These are phyloP conservation scores for Blastobasis adustella DNA, from an alignment of 2,888 invertebrate genomes.

Conservation along the genomic window DNA sequence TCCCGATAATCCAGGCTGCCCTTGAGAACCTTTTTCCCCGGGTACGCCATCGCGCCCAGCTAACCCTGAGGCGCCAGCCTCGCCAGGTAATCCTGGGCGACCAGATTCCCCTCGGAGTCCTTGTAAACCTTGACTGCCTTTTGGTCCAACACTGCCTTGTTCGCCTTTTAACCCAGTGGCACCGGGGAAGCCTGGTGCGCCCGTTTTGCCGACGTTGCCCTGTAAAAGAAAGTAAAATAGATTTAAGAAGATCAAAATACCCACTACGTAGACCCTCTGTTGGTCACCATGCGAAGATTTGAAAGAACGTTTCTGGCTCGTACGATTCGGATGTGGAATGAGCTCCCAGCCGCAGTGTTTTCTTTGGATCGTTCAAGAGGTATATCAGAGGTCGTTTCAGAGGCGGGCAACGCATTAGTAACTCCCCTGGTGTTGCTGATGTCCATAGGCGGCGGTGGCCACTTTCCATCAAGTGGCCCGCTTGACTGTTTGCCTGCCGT, in stretches of 20 bases:
- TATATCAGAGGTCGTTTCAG: too few species aligned
- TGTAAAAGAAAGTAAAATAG: conserved; percentile 25
- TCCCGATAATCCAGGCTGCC: conserved; percentile 81
- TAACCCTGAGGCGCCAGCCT: conserved; percentile 82
- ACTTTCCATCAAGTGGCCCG: too few species aligned
- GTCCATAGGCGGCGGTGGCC: too few species aligned
- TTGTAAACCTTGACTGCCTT: conserved; percentile 88
- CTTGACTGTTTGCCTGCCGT: too few species aligned
- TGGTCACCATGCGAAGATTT: too few species aligned
- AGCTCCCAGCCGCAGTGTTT: too few species aligned
- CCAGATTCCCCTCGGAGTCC: conserved; percentile 89
- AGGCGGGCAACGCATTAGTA: too few species aligned
- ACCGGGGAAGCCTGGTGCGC: conserved; percentile 90
- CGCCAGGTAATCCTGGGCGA: conserved; percentile 84
- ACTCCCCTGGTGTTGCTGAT: too few species aligned
- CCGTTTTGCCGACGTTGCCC: conserved; percentile 88
- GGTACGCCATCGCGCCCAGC: conserved; percentile 87
- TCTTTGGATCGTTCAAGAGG: too few species aligned
- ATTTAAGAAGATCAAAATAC: conserved; percentile 8
- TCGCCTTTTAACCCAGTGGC: conserved; percentile 88
- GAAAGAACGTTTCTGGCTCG: too few species aligned
- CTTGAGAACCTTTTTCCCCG: conserved; percentile 87
- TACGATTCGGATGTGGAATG: too few species aligned
- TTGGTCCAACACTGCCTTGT: conserved; percentile 81
- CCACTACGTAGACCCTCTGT: neutral